These are phyloP conservation scores for Colistium nudipinnis DNA, from an alignment of 2,113 vertebrate genomes.

Conservation along the genomic window DNA sequence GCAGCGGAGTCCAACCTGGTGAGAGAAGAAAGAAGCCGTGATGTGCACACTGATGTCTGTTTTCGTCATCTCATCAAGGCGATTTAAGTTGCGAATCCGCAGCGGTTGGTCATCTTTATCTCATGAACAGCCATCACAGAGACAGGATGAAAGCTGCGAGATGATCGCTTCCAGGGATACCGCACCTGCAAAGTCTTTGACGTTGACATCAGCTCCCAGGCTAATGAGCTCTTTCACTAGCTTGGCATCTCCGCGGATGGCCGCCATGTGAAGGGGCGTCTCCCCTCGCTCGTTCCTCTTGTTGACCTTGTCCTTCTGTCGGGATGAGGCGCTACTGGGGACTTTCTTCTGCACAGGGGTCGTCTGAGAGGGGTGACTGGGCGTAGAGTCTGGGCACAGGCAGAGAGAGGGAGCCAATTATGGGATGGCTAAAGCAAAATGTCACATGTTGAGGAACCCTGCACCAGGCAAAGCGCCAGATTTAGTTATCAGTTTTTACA, in stretches of 20 bases:
- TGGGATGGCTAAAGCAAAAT: constrained; percentile 15
- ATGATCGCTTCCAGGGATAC: not conserved
- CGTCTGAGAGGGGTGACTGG: constrained; percentile 92
- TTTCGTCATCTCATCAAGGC: constrained; percentile 1
- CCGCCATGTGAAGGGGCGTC: constrained; percentile 97
- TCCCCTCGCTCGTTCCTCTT: constrained; percentile 98
- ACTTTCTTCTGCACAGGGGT: constrained; percentile 93
- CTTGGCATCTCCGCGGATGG: constrained; percentile 95
- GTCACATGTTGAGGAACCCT: not conserved
- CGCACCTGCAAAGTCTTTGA: constrained; percentile 98
- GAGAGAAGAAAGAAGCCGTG: not conserved
- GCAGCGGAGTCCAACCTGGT: constrained; percentile 96
- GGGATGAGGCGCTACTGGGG: constrained; percentile 88
- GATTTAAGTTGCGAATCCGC: constrained; percentile 15
- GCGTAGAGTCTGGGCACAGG: constrained; percentile 85
- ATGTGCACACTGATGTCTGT: not conserved
- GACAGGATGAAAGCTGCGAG: constrained; percentile 21
- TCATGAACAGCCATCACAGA: constrained; percentile 14
- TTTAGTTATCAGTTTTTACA: no score
- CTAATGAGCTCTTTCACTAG: constrained; percentile 97
- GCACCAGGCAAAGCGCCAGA: not conserved
- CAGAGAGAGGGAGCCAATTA: not conserved
- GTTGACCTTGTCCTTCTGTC: constrained; percentile 99
- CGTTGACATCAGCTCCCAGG: constrained; percentile 96
- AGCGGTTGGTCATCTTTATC: constrained; percentile 24